Evolutionary conservation across 2,797 vertebrate species (phyloP), one percentile per base, ranked within the genome.

Genomic region (Gobionotothen gibberifrons): DNA sequence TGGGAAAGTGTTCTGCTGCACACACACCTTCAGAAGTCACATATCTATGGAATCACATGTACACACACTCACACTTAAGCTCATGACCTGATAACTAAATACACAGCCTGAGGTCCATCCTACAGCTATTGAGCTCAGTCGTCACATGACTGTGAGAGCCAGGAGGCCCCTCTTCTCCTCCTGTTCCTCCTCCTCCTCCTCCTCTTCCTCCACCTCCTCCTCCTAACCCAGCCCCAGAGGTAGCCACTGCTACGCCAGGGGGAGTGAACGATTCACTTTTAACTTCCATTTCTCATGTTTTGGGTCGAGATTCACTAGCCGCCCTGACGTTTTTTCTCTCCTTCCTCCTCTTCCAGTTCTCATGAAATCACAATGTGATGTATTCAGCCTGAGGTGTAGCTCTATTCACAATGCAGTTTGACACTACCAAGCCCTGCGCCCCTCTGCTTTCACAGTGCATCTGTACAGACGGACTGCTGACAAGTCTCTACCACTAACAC

Each of bases 331-430:
- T 87, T 83, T 74, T 26, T 64, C 58, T 47, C 60, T 58, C 68
- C 83, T 78, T 83, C 83, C 74, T 79, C 83, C 76, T 89, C 77
- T 87, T 89, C 78, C 87, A 86, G 74, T 69, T 82, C 90, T 94
- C 92, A 93, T 93, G 92, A 94, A 94, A 94, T 94, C 92, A 89
- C 93, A 94, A 94, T 95, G 93, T 90, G 86, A 93, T 93, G 74
- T 92, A 94, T 93, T 95, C 92, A 79, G 90, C 94, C 91, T 66
- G 87, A 89, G 94, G 94, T 93, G 88, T 85, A 93, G 91, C 88
- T 89, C 90, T 89, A 91, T 90, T 94, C 93, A 88, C 90, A 87
- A 81, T 93, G 93, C 92, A 89, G 90, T 91, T 93, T 94, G 93
- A 94, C 93, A 93, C 82, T 56, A 87, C 61, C 72, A 85, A 90